Conservation (phyloP, 2,888 invertebrate species). For the Mimachlamys varia region DNA sequence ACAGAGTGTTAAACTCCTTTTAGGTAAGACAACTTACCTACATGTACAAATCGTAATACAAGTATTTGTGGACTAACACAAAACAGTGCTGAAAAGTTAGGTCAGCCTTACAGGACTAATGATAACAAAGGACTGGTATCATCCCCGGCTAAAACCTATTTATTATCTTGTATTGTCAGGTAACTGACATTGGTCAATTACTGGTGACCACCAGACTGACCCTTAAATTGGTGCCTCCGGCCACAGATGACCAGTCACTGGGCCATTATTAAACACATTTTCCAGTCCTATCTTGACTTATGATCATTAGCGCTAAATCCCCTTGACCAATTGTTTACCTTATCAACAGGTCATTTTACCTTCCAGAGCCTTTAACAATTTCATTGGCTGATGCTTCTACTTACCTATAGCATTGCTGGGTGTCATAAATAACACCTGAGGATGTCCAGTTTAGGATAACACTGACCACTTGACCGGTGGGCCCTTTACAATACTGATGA, state of each 20-base stretch:
- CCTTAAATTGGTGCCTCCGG: not conserved
- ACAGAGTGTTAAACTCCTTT: not conserved
- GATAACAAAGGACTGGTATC: not conserved
- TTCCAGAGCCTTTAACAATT: not conserved
- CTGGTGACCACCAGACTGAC: not conserved
- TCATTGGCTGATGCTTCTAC: not conserved
- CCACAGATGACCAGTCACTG: not conserved
- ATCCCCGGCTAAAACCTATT: not conserved
- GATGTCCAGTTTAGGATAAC: constrained; percentile 28
- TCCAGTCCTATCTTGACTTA: not conserved
- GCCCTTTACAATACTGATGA: not conserved
- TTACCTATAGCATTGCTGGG: constrained; percentile 1
- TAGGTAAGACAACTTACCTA: too few species aligned
- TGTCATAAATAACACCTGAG: not conserved
- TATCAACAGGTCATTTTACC: not conserved
- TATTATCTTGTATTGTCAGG: too few species aligned
- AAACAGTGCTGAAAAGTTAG: not conserved
- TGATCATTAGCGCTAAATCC: not conserved
- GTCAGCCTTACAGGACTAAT: not conserved
- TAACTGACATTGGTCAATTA: not conserved
- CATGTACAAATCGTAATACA: too few species aligned
- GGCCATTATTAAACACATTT: not conserved
- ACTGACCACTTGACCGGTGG: constrained; percentile 28
- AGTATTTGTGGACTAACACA: not conserved
- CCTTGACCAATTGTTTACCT: not conserved